Conservation (phyloP, 2,888 invertebrate species). For the Seira ritae region DNA sequence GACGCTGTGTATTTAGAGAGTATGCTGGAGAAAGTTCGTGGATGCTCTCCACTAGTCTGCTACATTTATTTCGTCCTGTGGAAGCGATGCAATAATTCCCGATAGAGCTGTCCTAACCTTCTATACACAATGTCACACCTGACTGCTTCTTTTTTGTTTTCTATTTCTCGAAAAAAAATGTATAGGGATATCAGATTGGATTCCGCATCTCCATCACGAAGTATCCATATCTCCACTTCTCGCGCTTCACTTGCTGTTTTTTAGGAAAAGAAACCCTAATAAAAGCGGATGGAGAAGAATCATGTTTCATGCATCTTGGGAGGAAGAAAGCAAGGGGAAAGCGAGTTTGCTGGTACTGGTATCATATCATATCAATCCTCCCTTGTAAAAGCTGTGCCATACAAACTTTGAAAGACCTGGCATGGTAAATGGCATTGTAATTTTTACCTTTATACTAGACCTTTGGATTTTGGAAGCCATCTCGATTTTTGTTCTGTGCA, state of each 20-base stretch:
- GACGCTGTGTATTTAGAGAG: too few relatives aligned
- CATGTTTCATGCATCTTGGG: neutral
- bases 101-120: constrained; percentile 29
- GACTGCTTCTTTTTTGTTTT: constrained; percentile 34
- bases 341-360: too few relatives aligned
- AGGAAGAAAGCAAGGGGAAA: too few relatives aligned
- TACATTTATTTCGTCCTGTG: neutral
- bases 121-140: constrained; percentile 56
- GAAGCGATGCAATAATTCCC: constrained; percentile 31
- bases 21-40: too few relatives aligned
- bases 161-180: neutral
- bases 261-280: neutral
- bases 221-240: neutral
- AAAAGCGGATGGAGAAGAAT: neutral
- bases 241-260: neutral
- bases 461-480: neutral
- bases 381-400: neutral
- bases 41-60: too few relatives aligned
- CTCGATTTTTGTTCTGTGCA: neutral
- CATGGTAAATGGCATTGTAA: neutral
- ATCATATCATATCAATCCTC: too few relatives aligned
- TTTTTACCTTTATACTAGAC: neutral
- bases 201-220: neutral
- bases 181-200: neutral
- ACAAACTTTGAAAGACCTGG: neutral